Evolutionary conservation across 1,140 invertebrate species (phyloP).

Genomic region (Heliconius hermathena): DNA sequence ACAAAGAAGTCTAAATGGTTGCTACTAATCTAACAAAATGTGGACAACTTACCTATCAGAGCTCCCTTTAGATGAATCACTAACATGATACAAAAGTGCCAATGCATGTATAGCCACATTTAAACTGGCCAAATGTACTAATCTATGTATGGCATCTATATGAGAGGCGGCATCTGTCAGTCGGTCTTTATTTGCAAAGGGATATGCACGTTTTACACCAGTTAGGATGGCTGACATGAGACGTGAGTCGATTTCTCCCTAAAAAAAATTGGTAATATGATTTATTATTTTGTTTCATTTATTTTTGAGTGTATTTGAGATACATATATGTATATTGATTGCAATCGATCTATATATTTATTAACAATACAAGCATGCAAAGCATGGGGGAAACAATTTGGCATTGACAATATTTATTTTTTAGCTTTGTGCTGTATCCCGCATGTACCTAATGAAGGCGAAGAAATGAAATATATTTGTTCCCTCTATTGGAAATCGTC

Average conservation of each 20-base stretch:
- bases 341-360: no score
- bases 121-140: constrained; percentile 93
- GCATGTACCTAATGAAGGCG: no score
- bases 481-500: no score
- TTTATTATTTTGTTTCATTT: no score
- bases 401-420: no score
- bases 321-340: no score
- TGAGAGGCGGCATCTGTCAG: constrained; percentile 85
- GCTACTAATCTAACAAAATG: background rate
- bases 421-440: no score
- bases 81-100: constrained; percentile 92
- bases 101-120: constrained; percentile 94
- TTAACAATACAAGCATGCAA: no score
- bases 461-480: no score
- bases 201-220: constrained; percentile 94
- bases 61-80: constrained; percentile 82
- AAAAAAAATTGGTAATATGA: constrained; percentile 27
- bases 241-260: constrained; percentile 95
- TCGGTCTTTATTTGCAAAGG: constrained; percentile 85
- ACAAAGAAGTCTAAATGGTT: no score
- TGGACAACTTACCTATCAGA: constrained; percentile 69
- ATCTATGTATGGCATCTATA: constrained; percentile 92
- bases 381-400: no score
- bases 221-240: constrained; percentile 95
- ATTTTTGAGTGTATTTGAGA: no score